Conservation (phyloP, 2,113 vertebrate species). For the Malurus cyaneus region DNA sequence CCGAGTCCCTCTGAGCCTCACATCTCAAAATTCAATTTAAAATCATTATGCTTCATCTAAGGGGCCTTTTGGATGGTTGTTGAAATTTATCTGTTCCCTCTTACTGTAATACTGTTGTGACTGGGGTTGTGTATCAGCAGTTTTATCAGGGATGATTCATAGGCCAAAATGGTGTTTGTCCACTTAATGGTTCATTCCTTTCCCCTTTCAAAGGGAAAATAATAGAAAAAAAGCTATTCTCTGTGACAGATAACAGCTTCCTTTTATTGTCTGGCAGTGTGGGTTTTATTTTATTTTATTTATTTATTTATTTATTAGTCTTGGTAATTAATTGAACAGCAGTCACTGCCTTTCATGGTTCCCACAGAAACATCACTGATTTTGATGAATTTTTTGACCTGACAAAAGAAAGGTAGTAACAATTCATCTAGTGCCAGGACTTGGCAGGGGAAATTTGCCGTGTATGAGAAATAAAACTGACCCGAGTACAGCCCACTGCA, state of each 20-base stretch:
- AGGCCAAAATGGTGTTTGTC: not conserved
- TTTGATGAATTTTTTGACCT: no score
- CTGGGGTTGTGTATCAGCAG: not conserved
- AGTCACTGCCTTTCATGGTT: no score
- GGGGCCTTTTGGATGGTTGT: not conserved
- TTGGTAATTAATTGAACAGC: no score
- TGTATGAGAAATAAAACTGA: not conserved
- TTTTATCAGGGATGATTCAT: not conserved
- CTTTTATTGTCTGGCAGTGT: not conserved
- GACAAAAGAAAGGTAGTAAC: not conserved
- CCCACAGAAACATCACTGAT: no score
- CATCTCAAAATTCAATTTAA: not conserved
- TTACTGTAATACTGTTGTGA: not conserved
- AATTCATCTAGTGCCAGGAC: not conserved
- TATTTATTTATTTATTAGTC: not conserved
- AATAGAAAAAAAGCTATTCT: not conserved
- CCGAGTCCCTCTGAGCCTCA: not conserved
- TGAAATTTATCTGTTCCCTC: not conserved
- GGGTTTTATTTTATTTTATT: not conserved
- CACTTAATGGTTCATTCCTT: not conserved
- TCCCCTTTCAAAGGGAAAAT: not conserved
- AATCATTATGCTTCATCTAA: not conserved
- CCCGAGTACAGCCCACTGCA: not conserved
- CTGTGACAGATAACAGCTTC: not conserved
- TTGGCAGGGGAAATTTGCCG: not conserved